Base-by-base conservation (phyloP, 2,113 vertebrate genomes). In the Protomyctophum bolini region DNA sequence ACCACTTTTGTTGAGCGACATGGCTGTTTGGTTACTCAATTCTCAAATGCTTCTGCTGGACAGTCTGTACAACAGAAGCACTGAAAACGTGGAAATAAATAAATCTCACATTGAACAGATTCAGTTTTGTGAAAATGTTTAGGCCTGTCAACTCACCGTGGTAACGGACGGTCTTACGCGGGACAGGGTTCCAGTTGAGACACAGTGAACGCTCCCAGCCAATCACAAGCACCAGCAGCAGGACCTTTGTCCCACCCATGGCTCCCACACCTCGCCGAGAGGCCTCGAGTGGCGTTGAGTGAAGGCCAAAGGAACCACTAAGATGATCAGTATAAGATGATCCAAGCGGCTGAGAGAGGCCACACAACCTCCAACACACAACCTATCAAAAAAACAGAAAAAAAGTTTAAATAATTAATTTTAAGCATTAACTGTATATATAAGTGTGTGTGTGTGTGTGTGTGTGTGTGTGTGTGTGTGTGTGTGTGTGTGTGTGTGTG, bases 101-200 rank as follows among this genome's bases (percentile, higher is more conserved):
- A 41, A 1, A 41, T 41, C 33, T 41, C 33, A 41, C 5, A 3
- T 41, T 41, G 2, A 41, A 3, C 33, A 41, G 33, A 41, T 41
- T 41, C 33, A 41, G 33, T 2, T 41, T 41, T 41, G 33, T 41
- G 33, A 41, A 4, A 0, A 41, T 41, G 0, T 41, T 6, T 6
- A 41, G 33, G 33, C 33, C n/a, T 28, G 68, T 28, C 68, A 51
- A 86, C 92, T 92, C 83, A 94, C 93, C 92, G 14, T 88, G 90
- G 73, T 92, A 88, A 62, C 89, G 83, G 14, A 94, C 84, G 0
- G 93, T 94, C 84, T 94, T 94, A 67, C 93, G 93, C 0, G 93
- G 93, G 65, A 92, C 7, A 10, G 93, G 92, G 80, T 94, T 93
- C 93, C 93, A 94, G 86, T 94, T 93, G 74, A 93, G 89, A 47